These are phyloP conservation scores for Rotaria magnacalcarata DNA, from an alignment of 2,888 invertebrate genomes.

Conservation along the genomic window DNA sequence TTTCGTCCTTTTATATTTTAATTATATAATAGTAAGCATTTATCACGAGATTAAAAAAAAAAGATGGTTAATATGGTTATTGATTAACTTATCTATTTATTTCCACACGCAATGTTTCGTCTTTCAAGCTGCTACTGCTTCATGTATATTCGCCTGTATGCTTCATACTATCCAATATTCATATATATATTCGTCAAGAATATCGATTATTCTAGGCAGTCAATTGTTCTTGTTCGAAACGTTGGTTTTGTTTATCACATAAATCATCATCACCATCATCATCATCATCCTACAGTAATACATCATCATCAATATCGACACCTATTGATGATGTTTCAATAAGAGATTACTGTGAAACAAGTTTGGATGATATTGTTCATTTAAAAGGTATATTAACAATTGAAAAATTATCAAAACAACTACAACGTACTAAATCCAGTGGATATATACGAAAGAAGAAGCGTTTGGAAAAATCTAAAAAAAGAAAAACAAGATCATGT, in stretches of 20 bases:
- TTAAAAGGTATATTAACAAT: not conserved
- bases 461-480: not conserved
- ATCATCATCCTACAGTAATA: not conserved
- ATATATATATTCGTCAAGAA: not conserved
- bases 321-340: not conserved
- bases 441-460: not conserved
- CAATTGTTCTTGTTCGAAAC: not conserved
- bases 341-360: slow-evolving; percentile 29
- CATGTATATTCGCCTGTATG: not conserved
- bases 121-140: slow-evolving; percentile 1
- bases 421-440: not conserved
- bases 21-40: slow-evolving; percentile 18
- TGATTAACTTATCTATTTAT: not conserved
- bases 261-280: not conserved
- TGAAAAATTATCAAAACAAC: not conserved
- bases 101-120: not conserved
- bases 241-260: slow-evolving; percentile 17
- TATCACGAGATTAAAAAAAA: not conserved
- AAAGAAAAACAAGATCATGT: not conserved
- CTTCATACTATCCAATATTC: not conserved
- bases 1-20: not conserved
- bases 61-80: not conserved
- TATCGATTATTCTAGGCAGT: slow-evolving; percentile 17
- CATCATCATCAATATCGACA: not conserved
- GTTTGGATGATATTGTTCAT: slow-evolving; percentile 16